Percentiles rank a stretch among this genome's conserved stretches.
These are phyloP conservation scores for Lerista edwardsae DNA, from an alignment of 2,797 vertebrate genomes.

Conservation along the genomic window DNA sequence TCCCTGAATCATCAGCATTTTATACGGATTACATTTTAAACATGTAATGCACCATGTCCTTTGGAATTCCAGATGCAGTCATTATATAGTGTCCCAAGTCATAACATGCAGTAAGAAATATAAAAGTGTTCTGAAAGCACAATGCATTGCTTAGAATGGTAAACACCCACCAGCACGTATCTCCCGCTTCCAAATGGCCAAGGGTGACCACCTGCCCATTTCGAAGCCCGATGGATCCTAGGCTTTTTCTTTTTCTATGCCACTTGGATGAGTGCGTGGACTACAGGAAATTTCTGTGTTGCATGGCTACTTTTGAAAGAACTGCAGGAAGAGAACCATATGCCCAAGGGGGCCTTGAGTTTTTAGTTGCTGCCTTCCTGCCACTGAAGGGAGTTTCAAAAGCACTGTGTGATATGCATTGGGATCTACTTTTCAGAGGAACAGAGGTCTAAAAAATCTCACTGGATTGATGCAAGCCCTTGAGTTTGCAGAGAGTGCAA, in stretches of 20 bases:
- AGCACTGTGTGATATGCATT: background rate
- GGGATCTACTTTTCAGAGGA: background rate
- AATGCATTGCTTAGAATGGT: slow-evolving; percentile 32
- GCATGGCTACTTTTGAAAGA: background rate
- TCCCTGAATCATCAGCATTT: slow-evolving; percentile 29
- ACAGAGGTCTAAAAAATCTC: background rate
- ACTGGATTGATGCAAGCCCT: background rate
- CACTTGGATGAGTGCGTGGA: background rate
- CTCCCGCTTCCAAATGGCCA: background rate
- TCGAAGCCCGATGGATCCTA: background rate
- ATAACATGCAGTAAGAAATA: fast-evolving
- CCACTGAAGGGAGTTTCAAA: background rate
- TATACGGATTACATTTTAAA: slow-evolving; percentile 50
- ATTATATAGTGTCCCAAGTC: slow-evolving; percentile 32
- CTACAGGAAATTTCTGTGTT: background rate
- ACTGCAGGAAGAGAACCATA: background rate
- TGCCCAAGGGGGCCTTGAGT: background rate
- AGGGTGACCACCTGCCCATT: background rate
- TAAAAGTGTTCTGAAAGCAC: slow-evolving; percentile 32
- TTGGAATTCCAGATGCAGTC: slow-evolving; percentile 52
- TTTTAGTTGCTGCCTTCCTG: background rate
- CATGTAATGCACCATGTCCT: slow-evolving; percentile 32
- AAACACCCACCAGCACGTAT: slow-evolving; percentile 36
- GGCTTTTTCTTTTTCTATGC: background rate
- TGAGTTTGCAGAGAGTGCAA: too few relatives aligned